Conservation (phyloP, 1,140 invertebrate genomes). For the Bactericera cockerelli region DNA sequence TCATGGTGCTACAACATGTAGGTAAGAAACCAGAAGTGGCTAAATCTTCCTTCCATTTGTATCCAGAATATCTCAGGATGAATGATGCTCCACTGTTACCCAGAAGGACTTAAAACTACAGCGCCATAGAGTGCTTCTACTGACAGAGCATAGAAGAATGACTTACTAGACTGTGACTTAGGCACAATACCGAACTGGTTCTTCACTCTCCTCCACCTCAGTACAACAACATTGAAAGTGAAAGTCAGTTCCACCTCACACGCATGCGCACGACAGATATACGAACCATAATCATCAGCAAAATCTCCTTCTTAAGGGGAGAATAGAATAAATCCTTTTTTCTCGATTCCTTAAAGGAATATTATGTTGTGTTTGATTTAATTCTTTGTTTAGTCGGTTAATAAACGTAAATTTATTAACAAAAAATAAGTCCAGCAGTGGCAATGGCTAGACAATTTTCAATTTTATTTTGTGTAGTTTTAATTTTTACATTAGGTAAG, state of each 20-base stretch:
- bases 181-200: neutral
- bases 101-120: too few relatives aligned
- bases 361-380: constrained; percentile 3
- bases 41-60: too few relatives aligned
- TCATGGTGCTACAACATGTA: too few relatives aligned
- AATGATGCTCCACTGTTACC: too few relatives aligned
- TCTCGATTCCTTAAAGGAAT: neutral
- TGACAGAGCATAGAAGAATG: too few relatives aligned
- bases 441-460: neutral
- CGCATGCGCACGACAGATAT: neutral
- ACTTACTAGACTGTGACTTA: too few relatives aligned
- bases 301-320: constrained; percentile 1
- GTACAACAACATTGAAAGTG: neutral
- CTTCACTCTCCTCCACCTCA: neutral
- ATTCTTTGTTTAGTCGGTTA: constrained; percentile 3
- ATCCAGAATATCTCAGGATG: too few relatives aligned
- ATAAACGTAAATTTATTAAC: constrained; percentile 8
- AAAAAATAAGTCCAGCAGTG: neutral
- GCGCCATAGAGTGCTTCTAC: too few relatives aligned
- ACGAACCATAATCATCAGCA: constrained; percentile 1
- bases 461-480: constrained; percentile 1
- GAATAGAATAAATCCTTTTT: neutral
- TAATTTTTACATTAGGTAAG: constrained; percentile 1
- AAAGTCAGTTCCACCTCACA: neutral
- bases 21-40: too few relatives aligned